phyloP scores from a whole-genome alignment of 2,113 vertebrate species.

The Microcebus murinus region DNA sequence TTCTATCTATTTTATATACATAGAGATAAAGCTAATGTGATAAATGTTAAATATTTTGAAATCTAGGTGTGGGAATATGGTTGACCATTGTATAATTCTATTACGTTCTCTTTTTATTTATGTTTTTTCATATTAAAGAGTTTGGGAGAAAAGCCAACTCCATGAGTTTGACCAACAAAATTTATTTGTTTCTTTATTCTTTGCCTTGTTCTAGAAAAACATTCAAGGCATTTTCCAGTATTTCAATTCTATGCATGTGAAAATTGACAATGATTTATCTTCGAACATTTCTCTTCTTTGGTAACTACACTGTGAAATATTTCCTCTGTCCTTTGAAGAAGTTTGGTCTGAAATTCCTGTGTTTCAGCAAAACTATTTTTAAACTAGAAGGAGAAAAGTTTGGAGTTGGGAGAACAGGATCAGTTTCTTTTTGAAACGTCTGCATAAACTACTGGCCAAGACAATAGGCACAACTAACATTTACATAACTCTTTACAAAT shows the following conservation, averaged over 20 bases:
- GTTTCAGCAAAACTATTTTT: constrained; percentile 28
- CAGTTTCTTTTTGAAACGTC: background rate
- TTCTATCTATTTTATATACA: background rate
- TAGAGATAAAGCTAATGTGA: background rate
- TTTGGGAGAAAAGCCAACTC: background rate
- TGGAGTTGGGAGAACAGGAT: background rate
- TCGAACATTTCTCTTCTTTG: background rate
- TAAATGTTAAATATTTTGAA: background rate
- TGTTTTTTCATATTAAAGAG: background rate
- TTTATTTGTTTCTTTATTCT: background rate
- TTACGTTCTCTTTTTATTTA: background rate
- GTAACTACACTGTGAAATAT: constrained; percentile 4
- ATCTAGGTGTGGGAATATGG: background rate
- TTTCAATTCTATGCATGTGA: constrained; percentile 3
- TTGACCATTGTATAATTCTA: background rate
- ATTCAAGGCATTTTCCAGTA: background rate
- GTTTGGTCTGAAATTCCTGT: background rate
- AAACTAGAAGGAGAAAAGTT: background rate
- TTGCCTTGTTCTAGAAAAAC: constrained; percentile 25
- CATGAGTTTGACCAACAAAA: background rate
- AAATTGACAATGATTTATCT: background rate
- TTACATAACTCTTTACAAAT: background rate
- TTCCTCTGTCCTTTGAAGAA: constrained; percentile 2
- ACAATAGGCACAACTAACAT: background rate
- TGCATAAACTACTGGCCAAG: background rate